Base-by-base conservation (phyloP, 2,888 invertebrate genomes). In the Agonum fuliginosum region DNA sequence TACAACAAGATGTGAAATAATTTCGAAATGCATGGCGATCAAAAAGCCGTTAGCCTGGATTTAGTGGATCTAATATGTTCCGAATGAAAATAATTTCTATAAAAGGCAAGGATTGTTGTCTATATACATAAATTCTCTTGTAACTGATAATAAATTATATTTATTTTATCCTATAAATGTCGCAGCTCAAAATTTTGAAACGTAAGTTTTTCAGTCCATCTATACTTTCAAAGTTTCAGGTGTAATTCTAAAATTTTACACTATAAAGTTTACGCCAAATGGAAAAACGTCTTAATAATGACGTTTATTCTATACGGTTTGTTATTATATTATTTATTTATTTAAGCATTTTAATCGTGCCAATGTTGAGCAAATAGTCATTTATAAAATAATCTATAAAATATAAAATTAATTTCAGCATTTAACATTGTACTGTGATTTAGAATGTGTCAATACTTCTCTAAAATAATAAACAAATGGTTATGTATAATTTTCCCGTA, bases 341-440 rank as follows among this genome's bases (percentile, higher is more conserved):
- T 58, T 73, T 73, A 73, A 58, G 58, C 73, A 58, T 73, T 73
- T 37, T 73, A 58, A 51, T 30, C 41, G 73, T 73, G 73, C 73
- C 73, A 73, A 73, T 72, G 37, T 51, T 73, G 37, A 73, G 73
- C 73, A 73, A 58, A 73, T 73, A 73, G 73, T 73, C 73, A 73
- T 73, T 20, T 46, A 69, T 69, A 34, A 69, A 58, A 30, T 58
- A 4, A 20, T 8, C 58, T 24, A 58, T 58, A 30, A 27, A 58
- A 58, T 58, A 58, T 24, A 69, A 69, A 2, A 69, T 58, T 69
- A 22, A 37, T 46, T 69, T 70, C 73, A 73, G 73, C 73, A 58
- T 73, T 73, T 73, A 73, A 73, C 41, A 54, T 73, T 73, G 58
- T 73, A 73, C 73, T 73, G 73, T 73, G 73, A 73, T 73, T 73